These are phyloP conservation scores for Volucella zonaria DNA, from an alignment of 2,888 invertebrate genomes.

Conservation along the genomic window DNA sequence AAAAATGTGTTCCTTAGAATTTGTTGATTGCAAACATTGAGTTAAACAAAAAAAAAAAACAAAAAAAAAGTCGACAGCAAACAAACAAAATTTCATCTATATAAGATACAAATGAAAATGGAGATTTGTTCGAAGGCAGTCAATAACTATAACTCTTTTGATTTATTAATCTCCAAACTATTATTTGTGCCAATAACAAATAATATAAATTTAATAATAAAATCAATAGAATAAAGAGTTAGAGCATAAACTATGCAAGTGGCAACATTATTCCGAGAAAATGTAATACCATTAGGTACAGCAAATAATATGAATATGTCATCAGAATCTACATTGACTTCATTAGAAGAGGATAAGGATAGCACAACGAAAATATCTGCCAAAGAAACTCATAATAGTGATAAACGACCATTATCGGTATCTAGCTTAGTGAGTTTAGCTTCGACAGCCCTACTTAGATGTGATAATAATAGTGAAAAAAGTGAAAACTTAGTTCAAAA, in stretches of 20 bases:
- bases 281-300: constrained; percentile 56
- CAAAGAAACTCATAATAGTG: constrained; percentile 28
- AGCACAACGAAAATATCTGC: constrained; percentile 33
- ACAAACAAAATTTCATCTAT: background rate
- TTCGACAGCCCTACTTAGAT: constrained; percentile 40
- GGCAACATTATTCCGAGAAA: constrained; percentile 68
- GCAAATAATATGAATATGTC: constrained; percentile 30
- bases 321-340: constrained; percentile 40
- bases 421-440: constrained; percentile 56
- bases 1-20: constrained; percentile 28
- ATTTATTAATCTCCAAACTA: constrained; percentile 20
- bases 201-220: constrained; percentile 21
- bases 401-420: constrained; percentile 42
- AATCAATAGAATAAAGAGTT: background rate
- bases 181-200: background rate
- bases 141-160: background rate
- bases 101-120: constrained; percentile 19
- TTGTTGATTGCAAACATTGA: background rate
- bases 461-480: constrained; percentile 17
- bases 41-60: background rate
- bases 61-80: background rate
- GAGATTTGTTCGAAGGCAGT: background rate
- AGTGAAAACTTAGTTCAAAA: constrained; percentile 2
- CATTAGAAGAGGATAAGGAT: constrained; percentile 50
- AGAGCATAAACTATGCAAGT: constrained; percentile 65